phyloP scores from a whole-genome alignment of 2,888 invertebrate species.

The Pandemis heparana region DNA sequence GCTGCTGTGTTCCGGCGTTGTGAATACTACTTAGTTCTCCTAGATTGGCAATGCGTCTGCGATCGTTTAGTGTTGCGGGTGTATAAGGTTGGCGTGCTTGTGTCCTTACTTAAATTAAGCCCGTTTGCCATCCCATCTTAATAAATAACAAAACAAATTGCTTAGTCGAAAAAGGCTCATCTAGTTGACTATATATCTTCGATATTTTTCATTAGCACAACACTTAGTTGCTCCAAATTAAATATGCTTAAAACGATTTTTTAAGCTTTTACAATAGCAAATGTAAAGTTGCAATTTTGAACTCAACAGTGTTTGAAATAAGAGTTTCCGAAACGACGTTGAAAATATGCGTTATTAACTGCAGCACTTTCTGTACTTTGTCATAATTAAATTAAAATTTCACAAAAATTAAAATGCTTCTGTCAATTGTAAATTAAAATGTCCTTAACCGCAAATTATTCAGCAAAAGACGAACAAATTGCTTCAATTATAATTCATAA shows the following conservation, averaged over 20 bases:
- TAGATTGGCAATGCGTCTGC: too few species aligned
- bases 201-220: slow-evolving; percentile 11
- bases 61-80: too few species aligned
- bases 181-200: not conserved
- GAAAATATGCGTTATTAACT: not conserved
- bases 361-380: not conserved
- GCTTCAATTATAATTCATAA: too few species aligned
- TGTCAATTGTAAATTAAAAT: not conserved
- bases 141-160: too few species aligned
- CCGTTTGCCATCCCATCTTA: too few species aligned
- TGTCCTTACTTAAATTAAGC: too few species aligned
- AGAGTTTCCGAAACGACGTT: not conserved
- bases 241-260: not conserved
- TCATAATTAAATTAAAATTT: slow-evolving; percentile 13
- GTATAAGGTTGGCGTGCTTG: too few species aligned
- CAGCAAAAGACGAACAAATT: too few species aligned
- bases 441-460: too few species aligned
- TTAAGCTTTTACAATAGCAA: not conserved
- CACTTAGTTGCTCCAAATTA: not conserved
- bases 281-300: not conserved
- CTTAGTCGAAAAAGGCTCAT: too few species aligned
- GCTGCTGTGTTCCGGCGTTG: too few species aligned
- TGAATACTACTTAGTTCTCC: too few species aligned
- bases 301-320: not conserved
- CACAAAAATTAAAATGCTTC: not conserved